Evolutionary conservation across 2,113 vertebrate genomes (phyloP), one percentile per base, ranked within the genome.

Genomic region (Xiphophorus maculatus): DNA sequence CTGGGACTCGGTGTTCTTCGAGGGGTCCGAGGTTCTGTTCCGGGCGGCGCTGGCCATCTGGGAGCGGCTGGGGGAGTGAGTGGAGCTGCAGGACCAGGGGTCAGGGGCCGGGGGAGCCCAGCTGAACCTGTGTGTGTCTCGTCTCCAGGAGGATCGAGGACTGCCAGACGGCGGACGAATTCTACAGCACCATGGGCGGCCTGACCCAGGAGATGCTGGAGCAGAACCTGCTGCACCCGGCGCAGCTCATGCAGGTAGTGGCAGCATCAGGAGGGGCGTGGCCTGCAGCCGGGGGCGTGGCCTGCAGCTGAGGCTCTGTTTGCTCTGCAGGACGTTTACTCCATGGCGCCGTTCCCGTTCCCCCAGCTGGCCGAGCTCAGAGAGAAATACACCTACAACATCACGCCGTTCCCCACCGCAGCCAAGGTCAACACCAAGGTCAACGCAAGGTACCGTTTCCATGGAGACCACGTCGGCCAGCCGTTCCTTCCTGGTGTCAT

Each of bases 331-430:
- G 98, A 96, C 15, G 96, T 99, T 82, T 99, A 99, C 89, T 95
- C 96, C 70, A 97, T 99, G 95, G 97, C 97, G 8, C 95, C 94
- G 14, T 99, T 99, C 84, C 98, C 98, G 9, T 99, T 99, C 74
- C 98, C 98, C 69, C 98, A 99, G 64, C 87, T 99, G 93, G 95
- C 96, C 10, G 98, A 99, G 91, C 84, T 99, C 80, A 95, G 98
- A 76, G 98, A 99, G 94, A 99, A 99, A 75, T 99, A 99, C 78
- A 99, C 98, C 0, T 99, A 99, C 92, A 99, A 99, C 89, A 99
- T 99, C 74, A 99, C 97, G 69, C 98, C 98, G 1, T 99, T 99
- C 74, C 97, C 97, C 60, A 97, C 96, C 74, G 87, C 97, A 6
- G 95, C 97, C 66, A 97, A 96, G 88, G 14, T 51, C 44, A 51